Base-by-base conservation (phyloP, 2,113 vertebrate genomes). In the Calyptommatus sinebrachiatus region DNA sequence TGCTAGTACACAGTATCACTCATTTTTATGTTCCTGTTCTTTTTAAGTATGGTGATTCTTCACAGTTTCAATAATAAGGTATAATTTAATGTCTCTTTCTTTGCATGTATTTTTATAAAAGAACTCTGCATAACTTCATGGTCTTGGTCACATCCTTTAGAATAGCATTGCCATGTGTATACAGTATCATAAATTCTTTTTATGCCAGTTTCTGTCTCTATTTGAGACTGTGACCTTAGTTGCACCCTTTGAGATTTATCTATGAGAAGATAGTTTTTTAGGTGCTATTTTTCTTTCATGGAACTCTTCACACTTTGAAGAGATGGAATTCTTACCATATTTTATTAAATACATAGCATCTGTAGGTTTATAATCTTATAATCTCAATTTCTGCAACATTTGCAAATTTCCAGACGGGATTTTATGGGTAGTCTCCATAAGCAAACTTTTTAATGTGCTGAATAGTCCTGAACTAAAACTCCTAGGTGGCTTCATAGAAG, bases 401-500 rank as follows among this genome's bases (percentile, higher is more conserved):
- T 80, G 21, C 78, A 80, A 48, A 81, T 76, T 62, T 84, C 57
- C 74, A 83, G 60, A 76, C 90, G 82, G 71, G 20, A 84, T 89
- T 88, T 85, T 21, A 20, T 66, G 83, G 70, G 57, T 79, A 41
- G 83, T 85, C 45, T 76, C 57, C 24, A 87, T 80, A 84, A 50
- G 69, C 45, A 78, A 84, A 60, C 41, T 78, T 48, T n/a, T 83
- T 88, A 75, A 76, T 79, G 8, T 57, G 76, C 28, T 78, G 65
- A 85, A 84, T 84, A 79, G 77, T 41, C 60, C 24, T 70, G 76
- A 84, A 80, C 66, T 75, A 60, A 69, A 86, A 62, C 83, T 74
- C 53, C 46, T 79, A 75, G 82, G 69, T 78, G 22, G 81, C 83
- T 80, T 65, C 81, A 66, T 71, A 70, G 63, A 84, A 88, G 79